Evolutionary conservation across 1,140 invertebrate genomes (phyloP), one percentile per base, ranked within the genome.

Genomic region (Trichonephila clavata): DNA sequence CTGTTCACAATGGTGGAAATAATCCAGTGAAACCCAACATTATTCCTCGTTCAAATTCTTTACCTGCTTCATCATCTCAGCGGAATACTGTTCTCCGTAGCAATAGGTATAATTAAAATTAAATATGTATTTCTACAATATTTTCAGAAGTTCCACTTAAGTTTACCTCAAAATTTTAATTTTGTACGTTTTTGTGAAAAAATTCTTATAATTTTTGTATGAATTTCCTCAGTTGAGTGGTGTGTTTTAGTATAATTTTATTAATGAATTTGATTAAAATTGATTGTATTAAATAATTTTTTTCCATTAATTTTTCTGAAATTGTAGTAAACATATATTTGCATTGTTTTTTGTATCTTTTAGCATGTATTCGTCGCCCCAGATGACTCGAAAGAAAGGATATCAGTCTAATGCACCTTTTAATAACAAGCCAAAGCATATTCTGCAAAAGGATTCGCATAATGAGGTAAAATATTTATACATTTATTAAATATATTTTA

Each of bases 41-140:
- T 1, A 86, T 92, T 59, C 5, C 60, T 8, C 80, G 90, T 39
- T 92, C 90, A 2, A 92, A 92, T 39, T 92, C 90, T 21, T 57
- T 92, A 32, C 90, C 90, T 59, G 21, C 50, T 13, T 86, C 90
- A 59, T 27, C 65, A 59, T 14, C 65, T 27, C 90, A 92, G 39
- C 81, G 77, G 16, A 92, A 86, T 60, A 57, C 43, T 24, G 27
- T 57, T 71, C 13, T 59, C 60, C 61, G 61, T 20, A 71, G 57
- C 20, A 92, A 92, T 50, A 92, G 50, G 90, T 92, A 92, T 57
- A 71, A 14, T 57, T 57, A 84, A 84, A 50, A 50, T 7, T 50
- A 10, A 50, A 50, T 10, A 13, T 50, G 50, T 50, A 50, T 50
- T 68, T 68, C 20, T n/a, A 18, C 2, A 68, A n/a, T 13, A 16